Percentiles rank a stretch among this genome's conserved stretches.
Evolutionary conservation across 2,113 vertebrate genomes (phyloP).

Genomic region (Tylochromis polylepis): DNA sequence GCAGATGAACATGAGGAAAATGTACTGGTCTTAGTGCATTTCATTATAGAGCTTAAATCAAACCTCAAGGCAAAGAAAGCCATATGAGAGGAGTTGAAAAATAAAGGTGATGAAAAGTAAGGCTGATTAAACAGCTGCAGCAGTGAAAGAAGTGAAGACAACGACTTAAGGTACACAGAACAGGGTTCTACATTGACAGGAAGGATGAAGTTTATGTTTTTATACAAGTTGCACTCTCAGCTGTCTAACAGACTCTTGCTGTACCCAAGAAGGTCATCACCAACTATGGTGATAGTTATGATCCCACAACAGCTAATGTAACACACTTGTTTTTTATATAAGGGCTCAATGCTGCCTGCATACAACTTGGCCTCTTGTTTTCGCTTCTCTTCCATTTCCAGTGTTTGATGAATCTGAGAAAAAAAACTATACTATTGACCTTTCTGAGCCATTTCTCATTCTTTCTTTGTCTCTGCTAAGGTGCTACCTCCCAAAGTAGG

Average conservation of each 20-base stretch:
- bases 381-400: not conserved
- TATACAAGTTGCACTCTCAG: slow-evolving; percentile 1
- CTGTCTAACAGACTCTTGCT: slow-evolving; percentile 1
- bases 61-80: not conserved
- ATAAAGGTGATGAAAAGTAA: not conserved
- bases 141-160: not conserved
- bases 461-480: not conserved
- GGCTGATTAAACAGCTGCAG: not conserved
- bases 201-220: not conserved
- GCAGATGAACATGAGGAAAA: no score
- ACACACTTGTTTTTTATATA: not conserved
- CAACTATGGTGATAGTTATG: slow-evolving; percentile 5
- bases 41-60: not conserved
- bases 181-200: not conserved
- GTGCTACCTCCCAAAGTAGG: not conserved
- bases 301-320: slow-evolving; percentile 16
- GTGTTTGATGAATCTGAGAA: not conserved
- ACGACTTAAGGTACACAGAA: not conserved
- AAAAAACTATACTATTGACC: not conserved
- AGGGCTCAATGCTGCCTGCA: not conserved
- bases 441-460: not conserved
- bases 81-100: not conserved
- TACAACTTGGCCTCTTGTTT: not conserved
- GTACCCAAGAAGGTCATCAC: slow-evolving; percentile 20
- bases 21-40: not conserved